Conservation (phyloP, 2,888 invertebrate species). For the Agonopterix alstromeriana region DNA sequence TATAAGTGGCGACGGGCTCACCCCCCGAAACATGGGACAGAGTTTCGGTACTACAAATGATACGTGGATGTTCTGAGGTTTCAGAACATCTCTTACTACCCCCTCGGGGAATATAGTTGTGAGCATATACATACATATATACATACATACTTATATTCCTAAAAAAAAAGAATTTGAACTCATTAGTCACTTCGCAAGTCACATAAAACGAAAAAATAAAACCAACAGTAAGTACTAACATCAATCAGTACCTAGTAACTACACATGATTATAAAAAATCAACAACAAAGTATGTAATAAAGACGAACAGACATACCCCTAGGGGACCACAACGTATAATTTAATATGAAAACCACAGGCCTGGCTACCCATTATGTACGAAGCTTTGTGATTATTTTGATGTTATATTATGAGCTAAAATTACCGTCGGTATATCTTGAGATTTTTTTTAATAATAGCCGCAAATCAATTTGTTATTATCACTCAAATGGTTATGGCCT, state of each 20-base stretch:
- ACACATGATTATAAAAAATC: constrained; percentile 9
- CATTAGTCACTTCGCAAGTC: no score
- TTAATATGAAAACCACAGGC: constrained; percentile 12
- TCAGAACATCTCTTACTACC: no score
- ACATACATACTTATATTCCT: no score
- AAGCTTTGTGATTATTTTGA: constrained; percentile 16
- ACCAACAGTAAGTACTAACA: background rate
- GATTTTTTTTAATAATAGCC: constrained; percentile 4
- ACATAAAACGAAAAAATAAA: no score
- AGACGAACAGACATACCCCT: constrained; percentile 16
- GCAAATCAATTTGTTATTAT: constrained; percentile 13
- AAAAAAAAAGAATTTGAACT: no score
- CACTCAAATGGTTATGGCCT: background rate
- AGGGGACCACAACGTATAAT: constrained; percentile 15
- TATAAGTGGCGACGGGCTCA: no score
- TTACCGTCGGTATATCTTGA: constrained; percentile 9
- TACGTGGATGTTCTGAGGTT: no score
- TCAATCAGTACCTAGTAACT: constrained; percentile 3
- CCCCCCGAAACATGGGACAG: no score
- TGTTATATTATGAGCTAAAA: constrained; percentile 15
- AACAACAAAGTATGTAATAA: constrained; percentile 12
- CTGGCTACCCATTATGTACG: constrained; percentile 13
- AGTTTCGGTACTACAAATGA: no score
- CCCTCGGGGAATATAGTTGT: no score
- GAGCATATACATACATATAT: no score